Conservation (phyloP, 1,140 invertebrate genomes). For the Uloborus diversus region DNA sequence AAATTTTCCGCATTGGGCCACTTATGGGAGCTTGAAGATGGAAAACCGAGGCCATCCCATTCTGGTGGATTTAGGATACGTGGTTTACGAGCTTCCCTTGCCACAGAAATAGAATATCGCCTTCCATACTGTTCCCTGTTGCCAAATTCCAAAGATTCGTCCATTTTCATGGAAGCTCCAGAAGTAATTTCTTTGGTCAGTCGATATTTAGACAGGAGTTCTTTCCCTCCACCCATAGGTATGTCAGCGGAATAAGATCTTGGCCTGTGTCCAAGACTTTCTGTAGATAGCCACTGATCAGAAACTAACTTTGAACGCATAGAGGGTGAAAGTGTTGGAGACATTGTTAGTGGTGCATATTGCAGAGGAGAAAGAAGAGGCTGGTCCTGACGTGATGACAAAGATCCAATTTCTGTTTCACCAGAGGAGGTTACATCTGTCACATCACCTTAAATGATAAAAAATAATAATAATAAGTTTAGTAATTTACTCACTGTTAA, state of each 20-base stretch:
- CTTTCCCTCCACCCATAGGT: constrained; percentile 24
- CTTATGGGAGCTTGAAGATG: neutral
- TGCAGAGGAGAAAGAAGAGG: constrained; percentile 19
- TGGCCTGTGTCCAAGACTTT: constrained; percentile 40
- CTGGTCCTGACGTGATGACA: constrained; percentile 1
- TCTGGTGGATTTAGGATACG: neutral
- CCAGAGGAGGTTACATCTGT: constrained; percentile 42
- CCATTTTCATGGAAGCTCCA: neutral
- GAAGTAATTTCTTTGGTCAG: neutral
- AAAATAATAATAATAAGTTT: neutral
- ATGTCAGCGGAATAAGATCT: constrained; percentile 51
- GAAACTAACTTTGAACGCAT: constrained; percentile 4
- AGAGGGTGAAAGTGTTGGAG: neutral
- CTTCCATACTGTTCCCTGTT: constrained; percentile 27
- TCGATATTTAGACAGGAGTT: constrained; percentile 26
- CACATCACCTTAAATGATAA: constrained; percentile 22
- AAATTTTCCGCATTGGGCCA: constrained; percentile 13
- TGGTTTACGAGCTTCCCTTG: constrained; percentile 28
- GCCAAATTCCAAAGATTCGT: constrained; percentile 37
- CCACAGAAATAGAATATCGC: constrained; percentile 55
- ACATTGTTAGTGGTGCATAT: neutral
- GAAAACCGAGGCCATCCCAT: neutral
- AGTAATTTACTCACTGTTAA: neutral
- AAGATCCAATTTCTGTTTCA: constrained; percentile 27
- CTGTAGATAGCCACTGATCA: constrained; percentile 45